Evolutionary conservation across 2,888 invertebrate species (phyloP).

Genomic region (Cyaniris semiargus): DNA sequence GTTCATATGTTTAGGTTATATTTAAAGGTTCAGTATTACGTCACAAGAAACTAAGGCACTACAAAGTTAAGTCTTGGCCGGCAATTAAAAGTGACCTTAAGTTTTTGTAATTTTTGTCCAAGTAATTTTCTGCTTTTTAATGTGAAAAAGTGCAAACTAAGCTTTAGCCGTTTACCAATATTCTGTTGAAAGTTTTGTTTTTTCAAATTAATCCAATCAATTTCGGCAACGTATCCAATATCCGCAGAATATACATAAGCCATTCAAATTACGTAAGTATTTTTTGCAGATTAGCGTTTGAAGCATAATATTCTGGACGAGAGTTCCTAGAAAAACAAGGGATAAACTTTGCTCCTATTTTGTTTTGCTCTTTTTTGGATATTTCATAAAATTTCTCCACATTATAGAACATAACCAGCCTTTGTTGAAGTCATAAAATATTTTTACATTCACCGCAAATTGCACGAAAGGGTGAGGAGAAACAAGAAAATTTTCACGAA

Average conservation of each 20-base stretch:
- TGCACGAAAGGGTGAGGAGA: neutral
- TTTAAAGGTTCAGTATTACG: too few relatives aligned
- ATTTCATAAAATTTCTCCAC: neutral
- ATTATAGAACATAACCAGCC: neutral
- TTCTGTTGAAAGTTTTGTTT: neutral
- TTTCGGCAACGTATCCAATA: neutral
- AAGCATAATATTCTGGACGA: neutral
- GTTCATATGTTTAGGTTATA: too few relatives aligned
- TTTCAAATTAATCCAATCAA: neutral
- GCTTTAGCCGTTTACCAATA: too few relatives aligned
- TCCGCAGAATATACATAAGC: neutral
- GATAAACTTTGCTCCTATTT: neutral
- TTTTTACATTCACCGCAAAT: conserved; percentile 6
- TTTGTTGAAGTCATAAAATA: conserved; percentile 11
- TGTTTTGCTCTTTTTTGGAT: neutral
- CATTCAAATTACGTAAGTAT: neutral
- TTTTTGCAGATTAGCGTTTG: neutral
- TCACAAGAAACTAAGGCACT: too few relatives aligned
- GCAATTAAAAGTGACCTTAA: too few relatives aligned
- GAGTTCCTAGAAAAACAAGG: neutral
- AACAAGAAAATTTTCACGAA: conserved; percentile 5
- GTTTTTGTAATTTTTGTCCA: too few relatives aligned
- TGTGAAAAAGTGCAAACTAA: too few relatives aligned
- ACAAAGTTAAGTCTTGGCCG: too few relatives aligned
- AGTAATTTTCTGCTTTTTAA: too few relatives aligned